A percentile compares a stretch with the other conserved stretches of the same genome.
These are phyloP conservation scores for Eretmochelys imbricata DNA, from an alignment of 2,113 vertebrate species.

Conservation along the genomic window DNA sequence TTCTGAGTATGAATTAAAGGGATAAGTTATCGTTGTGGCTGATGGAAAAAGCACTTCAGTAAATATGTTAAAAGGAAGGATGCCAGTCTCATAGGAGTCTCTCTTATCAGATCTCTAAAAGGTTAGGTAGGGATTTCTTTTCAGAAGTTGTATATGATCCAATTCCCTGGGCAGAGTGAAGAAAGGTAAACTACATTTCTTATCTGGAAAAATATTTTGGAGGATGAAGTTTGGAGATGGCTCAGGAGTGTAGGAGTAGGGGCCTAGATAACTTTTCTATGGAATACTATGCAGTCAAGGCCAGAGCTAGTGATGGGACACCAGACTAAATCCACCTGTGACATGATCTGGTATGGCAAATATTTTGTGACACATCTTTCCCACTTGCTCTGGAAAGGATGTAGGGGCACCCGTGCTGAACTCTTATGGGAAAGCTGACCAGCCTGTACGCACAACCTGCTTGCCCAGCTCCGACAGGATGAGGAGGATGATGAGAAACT, in stretches of 20 bases:
- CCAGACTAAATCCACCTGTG: background rate
- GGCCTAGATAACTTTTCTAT: background rate
- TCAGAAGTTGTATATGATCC: background rate
- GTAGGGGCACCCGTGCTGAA: background rate
- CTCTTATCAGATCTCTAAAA: background rate
- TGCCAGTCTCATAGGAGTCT: background rate
- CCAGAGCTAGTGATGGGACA: background rate
- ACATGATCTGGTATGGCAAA: background rate
- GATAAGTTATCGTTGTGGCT: background rate
- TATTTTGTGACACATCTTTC: background rate
- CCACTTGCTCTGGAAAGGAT: background rate
- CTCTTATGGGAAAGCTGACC: background rate
- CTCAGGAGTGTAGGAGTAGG: background rate
- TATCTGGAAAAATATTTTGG: background rate
- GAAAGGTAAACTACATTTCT: background rate
- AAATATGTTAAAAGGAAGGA: background rate
- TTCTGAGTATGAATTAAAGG: background rate
- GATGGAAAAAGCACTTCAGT: background rate
- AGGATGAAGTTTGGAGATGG: background rate
- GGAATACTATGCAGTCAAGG: background rate
- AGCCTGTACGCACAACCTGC: background rate
- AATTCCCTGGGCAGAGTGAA: background rate
- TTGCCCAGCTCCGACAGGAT: background rate
- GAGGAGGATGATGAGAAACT: background rate
- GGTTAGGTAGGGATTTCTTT: background rate